Percentiles rank a stretch among this genome's conserved stretches.
Evolutionary conservation across 2,888 invertebrate genomes (phyloP).

Genomic region (Pharmacophagus antenor): DNA sequence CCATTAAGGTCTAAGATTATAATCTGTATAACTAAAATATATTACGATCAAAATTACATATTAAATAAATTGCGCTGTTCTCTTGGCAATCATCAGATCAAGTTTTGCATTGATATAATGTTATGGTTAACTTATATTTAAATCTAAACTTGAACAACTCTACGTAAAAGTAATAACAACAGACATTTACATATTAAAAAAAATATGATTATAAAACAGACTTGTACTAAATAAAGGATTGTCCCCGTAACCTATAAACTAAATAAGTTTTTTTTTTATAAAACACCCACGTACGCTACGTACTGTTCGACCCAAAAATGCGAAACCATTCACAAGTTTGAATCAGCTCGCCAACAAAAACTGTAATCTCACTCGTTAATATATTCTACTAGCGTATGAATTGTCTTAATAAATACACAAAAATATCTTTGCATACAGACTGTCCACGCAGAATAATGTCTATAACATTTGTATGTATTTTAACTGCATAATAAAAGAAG

Average conservation of each 20-base stretch:
- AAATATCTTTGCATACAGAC: not conserved
- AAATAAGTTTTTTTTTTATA: constrained; percentile 8
- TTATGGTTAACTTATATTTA: too few relatives aligned
- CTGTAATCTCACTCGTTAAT: not conserved
- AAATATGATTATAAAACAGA: constrained; percentile 4
- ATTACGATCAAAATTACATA: too few relatives aligned
- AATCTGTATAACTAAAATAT: not conserved
- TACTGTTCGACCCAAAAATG: constrained; percentile 13
- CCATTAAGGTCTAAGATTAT: not conserved
- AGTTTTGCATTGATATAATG: too few relatives aligned
- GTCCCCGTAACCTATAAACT: constrained; percentile 22
- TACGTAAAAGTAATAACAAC: not conserved
- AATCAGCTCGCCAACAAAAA: not conserved
- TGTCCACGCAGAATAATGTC: not conserved
- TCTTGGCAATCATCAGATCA: too few relatives aligned
- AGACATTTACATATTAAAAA: not conserved
- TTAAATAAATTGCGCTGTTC: too few relatives aligned
- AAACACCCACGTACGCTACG: constrained; percentile 15
- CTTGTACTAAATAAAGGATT: constrained; percentile 2
- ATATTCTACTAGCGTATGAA: not conserved
- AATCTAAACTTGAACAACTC: too few relatives aligned
- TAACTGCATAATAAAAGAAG: too few relatives aligned
- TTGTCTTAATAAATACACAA: not conserved
- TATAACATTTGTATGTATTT: too few relatives aligned
- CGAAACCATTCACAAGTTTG: constrained; percentile 24